phyloP scores from a whole-genome alignment of 2,888 invertebrate genomes.

The Cecidostiba fungosa region DNA sequence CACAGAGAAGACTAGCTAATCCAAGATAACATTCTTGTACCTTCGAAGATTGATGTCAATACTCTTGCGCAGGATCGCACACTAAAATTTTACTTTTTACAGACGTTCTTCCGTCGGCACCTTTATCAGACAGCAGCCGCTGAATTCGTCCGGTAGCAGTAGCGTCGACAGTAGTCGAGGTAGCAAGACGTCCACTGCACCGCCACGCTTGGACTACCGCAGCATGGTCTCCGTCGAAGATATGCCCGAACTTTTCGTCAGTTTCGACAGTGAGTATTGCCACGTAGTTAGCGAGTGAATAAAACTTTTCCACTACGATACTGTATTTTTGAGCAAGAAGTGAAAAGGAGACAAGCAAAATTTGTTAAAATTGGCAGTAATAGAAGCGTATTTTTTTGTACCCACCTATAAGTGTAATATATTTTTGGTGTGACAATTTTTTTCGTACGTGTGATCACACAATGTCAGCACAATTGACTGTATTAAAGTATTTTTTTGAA shows the following conservation, averaged over 20 bases:
- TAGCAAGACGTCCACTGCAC: constrained; percentile 82
- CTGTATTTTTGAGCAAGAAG: constrained; percentile 20
- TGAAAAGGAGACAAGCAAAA: constrained; percentile 56
- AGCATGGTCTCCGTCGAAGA: constrained; percentile 97
- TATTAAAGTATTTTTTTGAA: constrained; percentile 23
- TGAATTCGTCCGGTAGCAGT: constrained; percentile 79
- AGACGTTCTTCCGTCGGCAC: constrained; percentile 94
- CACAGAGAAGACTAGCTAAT: neutral
- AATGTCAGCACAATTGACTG: neutral
- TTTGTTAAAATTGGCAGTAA: constrained; percentile 45
- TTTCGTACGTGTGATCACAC: constrained; percentile 35
- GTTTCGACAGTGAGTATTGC: constrained; percentile 92
- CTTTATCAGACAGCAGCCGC: constrained; percentile 87
- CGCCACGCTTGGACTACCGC: constrained; percentile 92
- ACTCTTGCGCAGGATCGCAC: neutral
- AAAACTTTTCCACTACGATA: neutral
- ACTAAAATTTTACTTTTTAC: constrained; percentile 72
- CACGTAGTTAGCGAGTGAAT: neutral
- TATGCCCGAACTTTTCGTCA: constrained; percentile 96
- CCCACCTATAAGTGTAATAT: constrained; percentile 22
- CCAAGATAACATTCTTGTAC: constrained; percentile 29
- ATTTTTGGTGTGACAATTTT: constrained; percentile 42
- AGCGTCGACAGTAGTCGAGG: constrained; percentile 85
- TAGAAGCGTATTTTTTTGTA: constrained; percentile 32
- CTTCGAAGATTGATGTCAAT: constrained; percentile 45